Conservation (phyloP, 2,888 invertebrate species). For the Philaethria dido region DNA sequence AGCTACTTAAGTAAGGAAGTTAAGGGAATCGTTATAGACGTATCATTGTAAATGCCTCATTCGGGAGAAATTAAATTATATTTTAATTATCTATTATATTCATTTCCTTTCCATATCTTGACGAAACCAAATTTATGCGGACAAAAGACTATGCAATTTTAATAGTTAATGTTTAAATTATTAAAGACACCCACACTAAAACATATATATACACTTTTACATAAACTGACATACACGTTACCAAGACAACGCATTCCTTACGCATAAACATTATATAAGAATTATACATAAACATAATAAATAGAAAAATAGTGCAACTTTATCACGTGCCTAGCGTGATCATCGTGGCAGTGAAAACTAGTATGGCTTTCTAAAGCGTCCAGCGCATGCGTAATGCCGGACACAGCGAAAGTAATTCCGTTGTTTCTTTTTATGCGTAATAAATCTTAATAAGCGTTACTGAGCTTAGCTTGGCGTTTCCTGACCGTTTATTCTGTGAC, state of each 20-base stretch:
- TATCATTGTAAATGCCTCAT: too few species aligned
- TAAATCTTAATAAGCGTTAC: conserved; percentile 37
- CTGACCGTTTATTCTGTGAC: background rate
- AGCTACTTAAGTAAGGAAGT: too few species aligned
- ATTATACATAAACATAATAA: background rate
- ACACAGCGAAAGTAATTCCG: conserved; percentile 47
- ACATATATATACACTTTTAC: background rate
- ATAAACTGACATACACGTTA: background rate
- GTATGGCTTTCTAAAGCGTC: conserved; percentile 50
- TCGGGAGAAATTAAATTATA: too few species aligned
- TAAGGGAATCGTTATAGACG: too few species aligned
- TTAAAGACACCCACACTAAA: background rate
- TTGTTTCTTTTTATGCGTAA: conserved; percentile 40
- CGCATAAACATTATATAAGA: background rate
- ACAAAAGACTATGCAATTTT: too few species aligned
- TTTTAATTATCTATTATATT: too few species aligned
- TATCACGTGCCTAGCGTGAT: conserved; percentile 35
- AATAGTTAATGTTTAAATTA: too few species aligned
- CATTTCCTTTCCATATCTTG: too few species aligned
- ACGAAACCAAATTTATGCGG: too few species aligned
- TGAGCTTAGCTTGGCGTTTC: conserved; percentile 18
- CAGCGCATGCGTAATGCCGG: conserved; percentile 52
- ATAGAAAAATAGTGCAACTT: conserved; percentile 13
- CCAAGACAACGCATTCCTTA: background rate
- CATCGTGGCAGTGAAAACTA: conserved; percentile 50